These are phyloP conservation scores for Apodemia hepburni DNA, from an alignment of 2,888 invertebrate genomes.

Conservation along the genomic window DNA sequence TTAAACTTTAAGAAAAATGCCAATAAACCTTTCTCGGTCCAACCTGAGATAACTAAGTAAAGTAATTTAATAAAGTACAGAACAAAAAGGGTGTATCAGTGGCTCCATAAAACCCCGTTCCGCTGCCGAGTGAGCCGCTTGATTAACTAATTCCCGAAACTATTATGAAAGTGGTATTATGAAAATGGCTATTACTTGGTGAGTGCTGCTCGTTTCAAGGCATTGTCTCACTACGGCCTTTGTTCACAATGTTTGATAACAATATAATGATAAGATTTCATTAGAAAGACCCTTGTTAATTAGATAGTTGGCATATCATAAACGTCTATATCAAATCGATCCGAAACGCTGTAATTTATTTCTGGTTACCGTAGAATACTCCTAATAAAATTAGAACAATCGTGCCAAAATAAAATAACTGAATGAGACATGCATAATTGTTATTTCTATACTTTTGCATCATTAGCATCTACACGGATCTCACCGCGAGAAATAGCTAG, in stretches of 20 bases:
- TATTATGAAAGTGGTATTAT: conserved; percentile 26
- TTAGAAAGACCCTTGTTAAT: too few species aligned
- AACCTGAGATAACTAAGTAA: neutral
- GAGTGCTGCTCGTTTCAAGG: conserved; percentile 7
- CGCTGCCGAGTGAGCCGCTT: conserved; percentile 12
- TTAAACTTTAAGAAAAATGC: neutral
- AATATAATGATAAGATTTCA: neutral
- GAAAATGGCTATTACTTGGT: conserved; percentile 18
- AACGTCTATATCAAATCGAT: too few species aligned
- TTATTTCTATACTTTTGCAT: too few species aligned
- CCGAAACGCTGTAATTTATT: too few species aligned
- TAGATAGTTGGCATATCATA: too few species aligned
- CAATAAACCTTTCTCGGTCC: too few species aligned
- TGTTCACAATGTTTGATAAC: neutral
- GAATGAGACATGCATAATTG: too few species aligned
- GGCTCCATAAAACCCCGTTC: neutral
- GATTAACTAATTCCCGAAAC: conserved; percentile 27
- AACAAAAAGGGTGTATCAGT: conserved; percentile 1
- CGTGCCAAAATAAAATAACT: too few species aligned
- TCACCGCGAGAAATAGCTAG: too few species aligned
- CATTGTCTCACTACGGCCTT: neutral
- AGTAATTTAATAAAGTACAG: neutral
- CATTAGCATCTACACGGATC: too few species aligned
- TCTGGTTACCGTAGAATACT: too few species aligned
- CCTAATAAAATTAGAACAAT: too few species aligned